Evolutionary conservation across 1,140 invertebrate species (phyloP).

Genomic region (Papilio dardanus): DNA sequence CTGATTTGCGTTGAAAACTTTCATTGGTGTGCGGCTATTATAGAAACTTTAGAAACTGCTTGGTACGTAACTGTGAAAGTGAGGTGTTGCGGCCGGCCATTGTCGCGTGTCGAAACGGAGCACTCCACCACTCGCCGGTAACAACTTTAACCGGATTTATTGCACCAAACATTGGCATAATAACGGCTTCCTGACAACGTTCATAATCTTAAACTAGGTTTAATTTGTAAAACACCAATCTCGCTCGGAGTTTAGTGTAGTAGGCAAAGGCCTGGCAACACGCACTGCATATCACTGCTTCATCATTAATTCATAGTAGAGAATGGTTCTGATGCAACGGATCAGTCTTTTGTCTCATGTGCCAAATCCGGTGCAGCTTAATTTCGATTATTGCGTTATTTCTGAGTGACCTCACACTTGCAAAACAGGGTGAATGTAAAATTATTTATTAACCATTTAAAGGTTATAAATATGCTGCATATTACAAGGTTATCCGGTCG

Average conservation of each 20-base stretch:
- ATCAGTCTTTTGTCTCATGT: too few relatives aligned
- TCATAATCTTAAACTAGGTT: too few relatives aligned
- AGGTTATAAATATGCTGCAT: conserved; percentile 10
- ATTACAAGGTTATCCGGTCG: conserved; percentile 7
- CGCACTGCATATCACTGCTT: too few relatives aligned
- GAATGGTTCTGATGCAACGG: too few relatives aligned
- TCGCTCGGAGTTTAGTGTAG: too few relatives aligned
- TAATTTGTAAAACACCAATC: too few relatives aligned
- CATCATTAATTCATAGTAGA: too few relatives aligned
- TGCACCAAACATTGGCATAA: conserved; percentile 12
- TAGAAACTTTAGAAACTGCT: conserved; percentile 55
- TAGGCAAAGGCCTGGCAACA: too few relatives aligned
- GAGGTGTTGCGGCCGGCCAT: conserved; percentile 57
- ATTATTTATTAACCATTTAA: not conserved
- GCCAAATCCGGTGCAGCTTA: too few relatives aligned
- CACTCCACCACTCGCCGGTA: not conserved
- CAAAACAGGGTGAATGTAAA: not conserved
- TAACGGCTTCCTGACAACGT: too few relatives aligned
- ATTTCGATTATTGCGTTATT: not conserved
- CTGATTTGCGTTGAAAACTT: conserved; percentile 35
- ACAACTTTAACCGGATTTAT: conserved; percentile 20
- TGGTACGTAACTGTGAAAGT: conserved; percentile 73
- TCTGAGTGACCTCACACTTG: not conserved
- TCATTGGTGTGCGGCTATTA: conserved; percentile 27
- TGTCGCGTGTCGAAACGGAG: conserved; percentile 61